These are phyloP conservation scores for Theretra japonica DNA, from an alignment of 2,888 invertebrate species.

Conservation along the genomic window DNA sequence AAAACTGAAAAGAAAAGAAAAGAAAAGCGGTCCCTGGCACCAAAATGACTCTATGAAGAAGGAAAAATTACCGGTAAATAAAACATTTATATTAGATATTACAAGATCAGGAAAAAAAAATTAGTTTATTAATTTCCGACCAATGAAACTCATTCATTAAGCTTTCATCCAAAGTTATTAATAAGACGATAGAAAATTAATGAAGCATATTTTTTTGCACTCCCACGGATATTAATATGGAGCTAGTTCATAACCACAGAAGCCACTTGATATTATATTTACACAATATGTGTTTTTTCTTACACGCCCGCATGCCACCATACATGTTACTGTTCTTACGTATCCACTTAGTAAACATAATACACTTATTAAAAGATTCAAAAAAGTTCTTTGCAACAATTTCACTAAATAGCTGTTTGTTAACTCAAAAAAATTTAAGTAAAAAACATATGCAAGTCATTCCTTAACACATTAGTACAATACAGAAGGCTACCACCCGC, in stretches of 20 bases:
- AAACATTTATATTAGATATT: no score
- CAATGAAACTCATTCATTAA: neutral
- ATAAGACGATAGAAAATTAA: neutral
- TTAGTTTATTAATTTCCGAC: no score
- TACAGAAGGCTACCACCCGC: conserved; percentile 22
- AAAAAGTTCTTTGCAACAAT: neutral
- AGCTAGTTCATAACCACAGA: neutral
- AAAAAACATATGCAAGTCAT: conserved; percentile 1
- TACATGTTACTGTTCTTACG: neutral
- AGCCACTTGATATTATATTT: conserved; percentile 11
- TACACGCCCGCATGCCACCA: conserved; percentile 13
- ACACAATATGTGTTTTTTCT: conserved; percentile 1
- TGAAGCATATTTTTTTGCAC: neutral
- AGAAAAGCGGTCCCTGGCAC: no score
- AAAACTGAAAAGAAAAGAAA: no score
- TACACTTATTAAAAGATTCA: neutral
- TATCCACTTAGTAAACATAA: conserved; percentile 1
- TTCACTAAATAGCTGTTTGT: neutral
- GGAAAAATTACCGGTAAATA: no score
- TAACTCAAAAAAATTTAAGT: conserved; percentile 5
- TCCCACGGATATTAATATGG: conserved; percentile 7
- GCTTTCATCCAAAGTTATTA: neutral
- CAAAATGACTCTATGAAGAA: no score
- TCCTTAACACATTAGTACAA: conserved; percentile 8
- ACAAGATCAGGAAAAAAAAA: no score